These are phyloP conservation scores for Lonchura striata DNA, from an alignment of 2,113 vertebrate genomes.

Conservation along the genomic window DNA sequence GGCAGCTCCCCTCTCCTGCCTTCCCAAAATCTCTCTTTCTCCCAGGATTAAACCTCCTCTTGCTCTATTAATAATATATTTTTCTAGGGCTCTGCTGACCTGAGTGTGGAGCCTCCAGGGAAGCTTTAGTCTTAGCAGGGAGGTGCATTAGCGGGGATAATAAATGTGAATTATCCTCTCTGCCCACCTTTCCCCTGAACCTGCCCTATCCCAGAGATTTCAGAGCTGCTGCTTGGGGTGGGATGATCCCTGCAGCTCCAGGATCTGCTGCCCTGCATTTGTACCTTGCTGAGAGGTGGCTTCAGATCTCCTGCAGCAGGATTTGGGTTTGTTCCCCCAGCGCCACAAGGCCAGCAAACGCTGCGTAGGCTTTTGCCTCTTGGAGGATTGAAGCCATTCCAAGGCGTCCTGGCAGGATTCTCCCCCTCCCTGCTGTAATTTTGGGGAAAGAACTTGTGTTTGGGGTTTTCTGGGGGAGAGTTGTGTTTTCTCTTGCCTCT, in stretches of 20 bases:
- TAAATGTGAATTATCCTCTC: not conserved
- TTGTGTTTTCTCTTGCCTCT: not conserved
- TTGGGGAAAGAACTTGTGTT: not conserved
- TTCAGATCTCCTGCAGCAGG: not conserved
- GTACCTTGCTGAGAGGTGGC: accelerated
- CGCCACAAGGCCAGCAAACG: not conserved
- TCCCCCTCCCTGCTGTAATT: not conserved
- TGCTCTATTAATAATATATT: not conserved
- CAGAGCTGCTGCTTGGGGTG: not conserved
- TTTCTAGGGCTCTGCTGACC: not conserved
- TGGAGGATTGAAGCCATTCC: not conserved
- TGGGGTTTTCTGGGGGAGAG: not conserved
- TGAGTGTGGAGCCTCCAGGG: not conserved
- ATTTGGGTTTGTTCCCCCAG: not conserved
- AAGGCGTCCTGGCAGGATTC: not conserved
- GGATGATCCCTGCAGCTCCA: not conserved
- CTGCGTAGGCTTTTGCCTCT: not conserved
- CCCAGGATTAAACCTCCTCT: not conserved
- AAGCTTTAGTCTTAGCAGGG: not conserved
- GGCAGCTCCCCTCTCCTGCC: not conserved
- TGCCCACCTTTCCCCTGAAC: not conserved
- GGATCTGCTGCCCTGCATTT: not conserved
- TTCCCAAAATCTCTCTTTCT: not conserved
- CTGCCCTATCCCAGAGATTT: not conserved
- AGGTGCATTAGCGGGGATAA: not conserved